Base-by-base conservation (phyloP, 2,797 vertebrate species). In the Falco berigora region DNA sequence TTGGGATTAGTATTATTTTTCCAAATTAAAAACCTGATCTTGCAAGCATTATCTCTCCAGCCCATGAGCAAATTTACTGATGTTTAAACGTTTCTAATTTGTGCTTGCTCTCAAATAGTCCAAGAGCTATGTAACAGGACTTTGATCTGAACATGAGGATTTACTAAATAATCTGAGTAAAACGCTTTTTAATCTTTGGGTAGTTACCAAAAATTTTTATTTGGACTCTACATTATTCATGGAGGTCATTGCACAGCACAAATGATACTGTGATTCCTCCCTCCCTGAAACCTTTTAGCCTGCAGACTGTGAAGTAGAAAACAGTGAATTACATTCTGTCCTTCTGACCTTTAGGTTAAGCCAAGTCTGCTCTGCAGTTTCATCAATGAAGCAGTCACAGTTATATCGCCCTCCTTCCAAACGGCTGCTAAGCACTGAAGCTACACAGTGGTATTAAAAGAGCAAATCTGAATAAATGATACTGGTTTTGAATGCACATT, bases 1-100 rank as follows among this genome's bases (percentile, higher is more conserved):
- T 55, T 83, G 22, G 27, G 61, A 89, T 66, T 62, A 68, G 17
- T 49, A 68, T 67, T 82, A 50, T 77, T 87, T 93, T 88, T 92
- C 68, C 56, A 89, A 89, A 96, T 82, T 89, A 93, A 92, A 94
- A 94, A 64, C 34, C 38, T n/a, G 12, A 46, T 79, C 32, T 78
- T 86, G 53, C 14, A 93, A 93, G 88, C 5, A 52, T 74, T 92
- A 17, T 81, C 23, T 74, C 32, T 79, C 25, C 18, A 68, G 27
- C 42, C 72, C 49, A 50, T n/a, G n/a, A 87, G 49, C 19, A 85
- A 80, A 95, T 68, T 82, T 85, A 58, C 40, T 44, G 25, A 20
- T 53, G 32, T 86, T 93, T 93, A 85, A 90, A 74, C 0, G 8
- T 77, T 92, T 86, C 59, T 85, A 72, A 69, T 84, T 77, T 84